These are phyloP conservation scores for Montipora capitata DNA, from an alignment of 92 coral and sea anemone species.

Conservation along the genomic window DNA sequence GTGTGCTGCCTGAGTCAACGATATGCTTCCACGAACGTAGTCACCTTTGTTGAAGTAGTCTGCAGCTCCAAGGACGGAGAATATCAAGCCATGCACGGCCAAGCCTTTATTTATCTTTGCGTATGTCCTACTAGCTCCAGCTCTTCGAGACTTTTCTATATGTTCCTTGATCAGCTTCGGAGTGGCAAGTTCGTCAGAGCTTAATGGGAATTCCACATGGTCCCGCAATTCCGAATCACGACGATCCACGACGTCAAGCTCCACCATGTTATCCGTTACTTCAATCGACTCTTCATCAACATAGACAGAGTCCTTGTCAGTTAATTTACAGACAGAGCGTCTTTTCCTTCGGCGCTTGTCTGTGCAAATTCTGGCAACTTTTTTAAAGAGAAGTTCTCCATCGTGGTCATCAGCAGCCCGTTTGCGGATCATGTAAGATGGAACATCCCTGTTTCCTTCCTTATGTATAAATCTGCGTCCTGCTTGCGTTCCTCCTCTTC, in stretches of 20 bases:
- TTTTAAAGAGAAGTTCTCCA: neutral
- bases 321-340: neutral
- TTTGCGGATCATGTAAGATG: neutral
- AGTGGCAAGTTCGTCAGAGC: neutral
- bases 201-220: neutral
- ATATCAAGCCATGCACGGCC: conserved; percentile 68
- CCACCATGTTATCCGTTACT: neutral
- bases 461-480: conserved; percentile 36
- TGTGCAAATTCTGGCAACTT: neutral
- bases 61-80: conserved; percentile 23
- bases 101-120: conserved; percentile 63
- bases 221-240: neutral
- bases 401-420: neutral
- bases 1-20: conserved; percentile 66
- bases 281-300: neutral
- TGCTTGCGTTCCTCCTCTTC: conserved; percentile 10
- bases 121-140: conserved; percentile 34
- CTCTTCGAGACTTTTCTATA: conserved; percentile 11
- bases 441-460: neutral
- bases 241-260: neutral
- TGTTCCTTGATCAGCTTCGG: conserved; percentile 39
- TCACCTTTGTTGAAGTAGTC: neutral
- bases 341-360: neutral
- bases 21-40: conserved; percentile 13
- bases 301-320: neutral